Percentiles rank a stretch among this genome's conserved stretches.
Conservation (phyloP, 2,888 invertebrate genomes). For the Pristionchus arcanus region DNA sequence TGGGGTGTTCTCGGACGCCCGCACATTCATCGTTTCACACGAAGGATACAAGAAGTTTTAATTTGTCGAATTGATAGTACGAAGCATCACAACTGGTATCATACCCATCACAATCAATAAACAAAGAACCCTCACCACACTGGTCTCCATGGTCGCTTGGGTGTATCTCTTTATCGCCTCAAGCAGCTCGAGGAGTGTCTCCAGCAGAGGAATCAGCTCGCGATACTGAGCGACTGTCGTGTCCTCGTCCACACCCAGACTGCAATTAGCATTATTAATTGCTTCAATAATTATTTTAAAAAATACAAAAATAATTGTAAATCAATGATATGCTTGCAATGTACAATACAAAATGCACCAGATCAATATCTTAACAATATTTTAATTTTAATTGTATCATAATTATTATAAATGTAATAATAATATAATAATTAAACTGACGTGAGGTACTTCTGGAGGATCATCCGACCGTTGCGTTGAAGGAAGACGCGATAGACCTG, state of each 20-base stretch:
- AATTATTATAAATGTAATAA: neutral
- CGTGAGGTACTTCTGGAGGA: constrained; percentile 42
- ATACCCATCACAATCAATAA: too few relatives aligned
- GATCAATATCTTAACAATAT: too few relatives aligned
- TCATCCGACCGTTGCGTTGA: neutral
- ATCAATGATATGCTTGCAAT: too few relatives aligned
- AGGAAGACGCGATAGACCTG: constrained; percentile 19
- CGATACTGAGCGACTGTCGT: constrained; percentile 5
- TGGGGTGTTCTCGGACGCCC: too few relatives aligned
- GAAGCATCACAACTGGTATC: too few relatives aligned
- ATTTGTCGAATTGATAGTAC: too few relatives aligned
- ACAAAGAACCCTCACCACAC: constrained; percentile 1
- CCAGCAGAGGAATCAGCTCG: constrained; percentile 26
- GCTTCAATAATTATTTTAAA: too few relatives aligned
- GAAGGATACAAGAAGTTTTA: too few relatives aligned
- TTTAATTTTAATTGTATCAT: neutral
- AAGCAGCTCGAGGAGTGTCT: constrained; percentile 16
- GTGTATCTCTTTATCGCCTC: neutral
- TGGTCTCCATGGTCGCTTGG: neutral
- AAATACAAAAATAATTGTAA: too few relatives aligned
- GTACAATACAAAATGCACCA: too few relatives aligned
- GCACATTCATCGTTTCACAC: too few relatives aligned
- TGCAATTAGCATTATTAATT: neutral
- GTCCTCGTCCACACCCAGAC: constrained; percentile 35
- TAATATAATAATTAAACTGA: neutral